Percentiles rank a stretch among this genome's conserved stretches.
phyloP scores from a whole-genome alignment of 2,113 vertebrate species.

The Neogobius melanostomus region DNA sequence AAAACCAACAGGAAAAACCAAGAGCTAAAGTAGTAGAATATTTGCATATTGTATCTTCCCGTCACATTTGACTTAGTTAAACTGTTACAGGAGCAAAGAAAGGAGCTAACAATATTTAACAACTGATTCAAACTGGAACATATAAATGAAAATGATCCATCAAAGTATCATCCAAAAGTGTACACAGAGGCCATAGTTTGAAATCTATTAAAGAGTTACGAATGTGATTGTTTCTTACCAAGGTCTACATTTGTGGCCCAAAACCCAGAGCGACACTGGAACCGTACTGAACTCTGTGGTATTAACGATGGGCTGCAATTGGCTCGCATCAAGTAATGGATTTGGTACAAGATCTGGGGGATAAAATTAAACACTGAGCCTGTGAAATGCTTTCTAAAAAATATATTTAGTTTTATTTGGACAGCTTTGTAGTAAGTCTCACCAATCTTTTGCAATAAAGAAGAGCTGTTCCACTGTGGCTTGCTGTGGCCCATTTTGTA shows the following conservation, averaged over 20 bases:
- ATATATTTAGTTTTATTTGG: not conserved
- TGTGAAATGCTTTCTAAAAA: not conserved
- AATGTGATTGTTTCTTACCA: slow-evolving; percentile 60
- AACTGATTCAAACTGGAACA: too few relatives aligned
- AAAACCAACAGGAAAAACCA: too few relatives aligned
- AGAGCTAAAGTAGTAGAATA: too few relatives aligned
- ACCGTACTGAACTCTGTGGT: slow-evolving; percentile 78
- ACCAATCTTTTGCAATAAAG: slow-evolving; percentile 95
- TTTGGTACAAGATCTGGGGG: slow-evolving; percentile 77
- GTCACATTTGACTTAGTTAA: too few relatives aligned
- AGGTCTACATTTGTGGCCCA: slow-evolving; percentile 81
- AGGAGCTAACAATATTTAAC: too few relatives aligned
- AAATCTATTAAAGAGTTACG: not conserved
- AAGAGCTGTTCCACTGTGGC: slow-evolving; percentile 91
- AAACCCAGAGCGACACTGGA: slow-evolving; percentile 79
- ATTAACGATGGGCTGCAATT: slow-evolving; percentile 76
- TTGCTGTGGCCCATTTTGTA: slow-evolving; percentile 95
- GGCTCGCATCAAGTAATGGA: slow-evolving; percentile 78
- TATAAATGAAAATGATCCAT: too few relatives aligned
- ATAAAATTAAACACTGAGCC: not conserved
- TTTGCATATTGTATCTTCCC: too few relatives aligned
- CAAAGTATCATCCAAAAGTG: too few relatives aligned
- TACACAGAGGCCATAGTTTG: not conserved
- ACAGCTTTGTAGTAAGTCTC: not conserved
- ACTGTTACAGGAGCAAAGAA: too few relatives aligned